A percentile compares a stretch with the other conserved stretches of the same genome.
Conservation (phyloP, 2,888 invertebrate genomes). For the Nebria brevicollis region DNA sequence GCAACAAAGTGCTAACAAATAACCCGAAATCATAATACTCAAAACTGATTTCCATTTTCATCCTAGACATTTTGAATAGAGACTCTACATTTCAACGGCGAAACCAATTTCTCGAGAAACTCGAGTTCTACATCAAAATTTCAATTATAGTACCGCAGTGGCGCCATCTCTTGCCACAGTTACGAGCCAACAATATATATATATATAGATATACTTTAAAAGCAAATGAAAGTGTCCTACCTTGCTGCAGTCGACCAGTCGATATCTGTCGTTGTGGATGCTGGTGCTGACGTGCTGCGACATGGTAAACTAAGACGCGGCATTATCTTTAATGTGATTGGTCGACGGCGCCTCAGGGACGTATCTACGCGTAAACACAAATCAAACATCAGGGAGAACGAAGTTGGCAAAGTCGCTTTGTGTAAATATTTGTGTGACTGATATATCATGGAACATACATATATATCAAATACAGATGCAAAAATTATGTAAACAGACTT, state of each 20-base stretch:
- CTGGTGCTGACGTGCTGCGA: conserved; percentile 62
- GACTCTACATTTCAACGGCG: too few relatives aligned
- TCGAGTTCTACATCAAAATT: too few relatives aligned
- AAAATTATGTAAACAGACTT: neutral
- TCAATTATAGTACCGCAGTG: neutral
- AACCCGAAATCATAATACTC: too few relatives aligned
- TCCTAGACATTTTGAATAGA: too few relatives aligned
- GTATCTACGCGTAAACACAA: conserved; percentile 59
- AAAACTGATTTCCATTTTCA: too few relatives aligned
- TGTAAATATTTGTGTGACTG: neutral
- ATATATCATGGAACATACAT: neutral
- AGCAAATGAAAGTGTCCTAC: conserved; percentile 54
- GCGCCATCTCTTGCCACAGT: neutral
- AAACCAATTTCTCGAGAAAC: too few relatives aligned
- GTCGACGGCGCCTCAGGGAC: conserved; percentile 63
- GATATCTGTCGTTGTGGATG: conserved; percentile 60
- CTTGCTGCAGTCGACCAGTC: conserved; percentile 64
- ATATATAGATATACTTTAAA: neutral
- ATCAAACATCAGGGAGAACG: neutral
- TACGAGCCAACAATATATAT: neutral
- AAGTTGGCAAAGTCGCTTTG: neutral
- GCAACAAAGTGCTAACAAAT: too few relatives aligned
- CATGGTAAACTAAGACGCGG: conserved; percentile 65
- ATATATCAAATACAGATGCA: neutral
- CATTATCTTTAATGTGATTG: conserved; percentile 65